A percentile compares a stretch with the other conserved stretches of the same genome.
Evolutionary conservation across 2,888 invertebrate species (phyloP).

Genomic region (Apodemia hepburni): DNA sequence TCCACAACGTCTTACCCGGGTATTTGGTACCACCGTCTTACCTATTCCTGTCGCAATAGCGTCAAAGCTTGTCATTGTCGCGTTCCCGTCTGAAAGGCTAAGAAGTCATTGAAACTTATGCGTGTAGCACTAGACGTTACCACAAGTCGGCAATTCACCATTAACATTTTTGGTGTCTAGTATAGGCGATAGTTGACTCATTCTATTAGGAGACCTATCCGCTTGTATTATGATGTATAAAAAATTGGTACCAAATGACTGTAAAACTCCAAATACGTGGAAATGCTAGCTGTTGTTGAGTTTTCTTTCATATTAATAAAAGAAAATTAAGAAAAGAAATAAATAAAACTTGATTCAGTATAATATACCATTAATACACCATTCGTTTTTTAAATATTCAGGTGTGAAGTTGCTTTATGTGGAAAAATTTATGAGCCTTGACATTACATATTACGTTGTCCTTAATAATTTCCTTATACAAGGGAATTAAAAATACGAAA

Average conservation of each 20-base stretch:
- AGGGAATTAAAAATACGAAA: conserved; percentile 3
- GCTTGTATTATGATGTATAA: neutral
- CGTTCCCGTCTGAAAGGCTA: no score
- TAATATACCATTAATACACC: neutral
- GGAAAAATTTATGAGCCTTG: neutral
- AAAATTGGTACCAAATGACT: neutral
- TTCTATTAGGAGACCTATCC: no score
- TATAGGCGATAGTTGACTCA: no score
- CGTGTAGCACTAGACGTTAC: no score
- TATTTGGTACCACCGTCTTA: no score
- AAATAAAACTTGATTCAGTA: neutral
- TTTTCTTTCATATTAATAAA: neutral
- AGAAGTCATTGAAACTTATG: no score
- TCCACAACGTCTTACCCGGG: no score
- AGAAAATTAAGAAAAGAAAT: neutral
- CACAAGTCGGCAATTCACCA: no score
- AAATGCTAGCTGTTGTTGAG: neutral
- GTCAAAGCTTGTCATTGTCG: no score
- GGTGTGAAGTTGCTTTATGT: conserved; percentile 17
- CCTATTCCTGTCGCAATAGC: no score
- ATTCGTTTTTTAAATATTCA: conserved; percentile 11
- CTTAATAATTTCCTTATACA: conserved; percentile 15
- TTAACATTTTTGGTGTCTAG: no score
- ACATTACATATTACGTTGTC: conserved; percentile 12
- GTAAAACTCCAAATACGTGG: neutral